These are phyloP conservation scores for Stenotaenia linearis DNA, from an alignment of 2,888 invertebrate species.

Conservation along the genomic window DNA sequence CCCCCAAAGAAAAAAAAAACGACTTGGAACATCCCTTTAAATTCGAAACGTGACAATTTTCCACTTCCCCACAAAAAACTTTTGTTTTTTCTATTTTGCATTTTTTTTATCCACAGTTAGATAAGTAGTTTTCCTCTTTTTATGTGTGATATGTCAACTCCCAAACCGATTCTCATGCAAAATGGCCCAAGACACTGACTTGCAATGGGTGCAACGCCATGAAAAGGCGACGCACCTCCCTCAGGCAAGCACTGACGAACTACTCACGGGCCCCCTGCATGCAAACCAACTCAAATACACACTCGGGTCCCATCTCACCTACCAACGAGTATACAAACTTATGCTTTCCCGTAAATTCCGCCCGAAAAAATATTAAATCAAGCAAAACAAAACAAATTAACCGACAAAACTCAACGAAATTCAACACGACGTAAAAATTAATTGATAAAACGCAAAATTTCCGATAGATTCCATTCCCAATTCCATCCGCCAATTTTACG, in stretches of 20 bases:
- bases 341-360: background rate
- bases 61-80: background rate
- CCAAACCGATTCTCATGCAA: conserved; percentile 24
- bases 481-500: conserved; percentile 7
- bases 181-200: conserved; percentile 23
- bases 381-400: background rate
- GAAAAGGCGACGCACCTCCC: conserved; percentile 13
- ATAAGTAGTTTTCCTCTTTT: conserved; percentile 31
- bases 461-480: background rate
- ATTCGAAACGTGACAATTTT: background rate
- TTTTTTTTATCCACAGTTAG: background rate
- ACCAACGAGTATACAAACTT: conserved; percentile 3
- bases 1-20: too few species aligned
- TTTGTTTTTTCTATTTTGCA: background rate
- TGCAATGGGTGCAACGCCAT: conserved; percentile 18
- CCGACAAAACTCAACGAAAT: background rate
- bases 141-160: conserved; percentile 24
- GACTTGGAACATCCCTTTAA: too few species aligned
- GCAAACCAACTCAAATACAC: conserved; percentile 18
- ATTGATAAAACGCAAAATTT: background rate
- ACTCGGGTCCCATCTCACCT: background rate
- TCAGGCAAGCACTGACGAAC: background rate
- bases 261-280: background rate
- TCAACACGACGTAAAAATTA: background rate
- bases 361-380: background rate